Base-by-base conservation (phyloP, 64 coral and sea anemone species). In the Stichodactyla mertensii region DNA sequence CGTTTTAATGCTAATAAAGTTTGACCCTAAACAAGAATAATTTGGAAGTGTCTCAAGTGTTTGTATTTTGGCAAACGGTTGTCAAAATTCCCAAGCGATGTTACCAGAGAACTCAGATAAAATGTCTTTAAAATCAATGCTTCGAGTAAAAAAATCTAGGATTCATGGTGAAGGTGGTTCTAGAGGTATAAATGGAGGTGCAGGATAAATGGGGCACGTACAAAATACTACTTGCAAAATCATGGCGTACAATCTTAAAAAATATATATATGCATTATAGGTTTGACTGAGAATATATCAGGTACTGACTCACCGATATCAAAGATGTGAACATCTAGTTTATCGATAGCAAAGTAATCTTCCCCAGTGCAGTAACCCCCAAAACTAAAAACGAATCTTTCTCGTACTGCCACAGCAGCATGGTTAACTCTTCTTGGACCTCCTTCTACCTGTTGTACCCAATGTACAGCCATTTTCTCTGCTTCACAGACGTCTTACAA, bases 311-410 rank as follows among this genome's bases (percentile, higher is more conserved):
- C 55, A 99, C 97, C 90, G 77, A 92, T 77, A 88, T 99, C 97
- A 82, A 99, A 99, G 77, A 99, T 86, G 59, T 99, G 97, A 24
- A 95, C 87, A 51, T 99, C 97, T 87, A 99, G 92, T 54, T 99
- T 99, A 12, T 92, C 85, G 23, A 99, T 90, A 13, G 52, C 84
- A 67, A 84, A 88, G 82, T 99, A 99, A 54, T 99, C 97, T 22
- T 99, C 93, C 10, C 97, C 97, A 26, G 97, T 95, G 64, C 92
- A 99, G 78, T 95, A 99, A 12, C 97, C 97, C 16, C 97, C 97
- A 77, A 99, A 99, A 58, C 97, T 99, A 61, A 99, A 99, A 45
- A 99, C 83, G 81, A 90, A 99, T 31, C 97, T 88, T 54, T 95
- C 86, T 45, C 90, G 89, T 52, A 99, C 83, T 7, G 90, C 15